Conservation (phyloP, 2,888 invertebrate species). For the Minunthozetes semirufus region DNA sequence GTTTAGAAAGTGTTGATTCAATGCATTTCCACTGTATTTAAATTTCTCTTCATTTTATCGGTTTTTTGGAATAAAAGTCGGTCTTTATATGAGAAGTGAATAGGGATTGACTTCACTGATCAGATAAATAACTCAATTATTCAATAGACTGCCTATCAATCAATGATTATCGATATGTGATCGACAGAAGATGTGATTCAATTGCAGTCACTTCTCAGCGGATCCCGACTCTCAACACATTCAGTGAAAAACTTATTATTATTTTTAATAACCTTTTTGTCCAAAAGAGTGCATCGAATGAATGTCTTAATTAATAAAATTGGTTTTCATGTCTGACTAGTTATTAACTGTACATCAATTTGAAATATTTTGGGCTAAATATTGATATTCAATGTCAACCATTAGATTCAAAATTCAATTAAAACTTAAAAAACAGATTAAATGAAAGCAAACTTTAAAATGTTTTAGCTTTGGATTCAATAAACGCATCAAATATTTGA, state of each 20-base stretch:
- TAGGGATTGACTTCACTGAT: no score
- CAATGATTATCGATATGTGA: no score
- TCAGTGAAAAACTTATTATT: neutral
- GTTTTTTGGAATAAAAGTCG: neutral
- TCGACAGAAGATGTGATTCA: no score
- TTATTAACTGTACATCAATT: neutral
- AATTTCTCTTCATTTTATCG: neutral
- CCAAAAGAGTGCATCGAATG: neutral
- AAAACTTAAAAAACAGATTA: neutral
- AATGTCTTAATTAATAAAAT: neutral
- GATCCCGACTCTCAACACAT: neutral
- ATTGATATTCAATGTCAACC: neutral
- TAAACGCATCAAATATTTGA: neutral
- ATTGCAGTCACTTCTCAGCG: no score
- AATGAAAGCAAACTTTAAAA: slow-evolving; percentile 1
- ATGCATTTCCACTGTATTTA: neutral
- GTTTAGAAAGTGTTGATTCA: neutral
- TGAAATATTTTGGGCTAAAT: neutral
- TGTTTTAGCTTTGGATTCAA: neutral
- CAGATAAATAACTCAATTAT: no score
- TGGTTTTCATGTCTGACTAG: slow-evolving; percentile 20
- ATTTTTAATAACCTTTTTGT: neutral
- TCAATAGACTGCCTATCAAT: no score
- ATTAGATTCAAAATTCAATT: neutral
- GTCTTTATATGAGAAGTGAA: neutral